phyloP scores from a whole-genome alignment of 2,113 vertebrate species.

The Solea senegalensis region DNA sequence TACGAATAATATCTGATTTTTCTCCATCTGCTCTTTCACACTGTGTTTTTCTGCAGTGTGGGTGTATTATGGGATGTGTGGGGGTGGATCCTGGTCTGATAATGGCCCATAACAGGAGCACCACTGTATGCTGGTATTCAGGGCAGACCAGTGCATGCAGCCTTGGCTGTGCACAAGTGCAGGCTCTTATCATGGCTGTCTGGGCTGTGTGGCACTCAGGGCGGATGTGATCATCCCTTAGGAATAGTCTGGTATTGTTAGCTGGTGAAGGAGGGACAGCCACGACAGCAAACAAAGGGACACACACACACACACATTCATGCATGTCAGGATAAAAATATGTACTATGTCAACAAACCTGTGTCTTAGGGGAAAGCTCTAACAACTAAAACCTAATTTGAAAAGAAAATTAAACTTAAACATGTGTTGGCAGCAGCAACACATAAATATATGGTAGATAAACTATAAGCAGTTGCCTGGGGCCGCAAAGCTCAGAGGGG shows the following conservation, averaged over 20 bases:
- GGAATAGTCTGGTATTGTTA: slow-evolving; percentile 80
- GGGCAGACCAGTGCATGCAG: slow-evolving; percentile 16
- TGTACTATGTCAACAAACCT: slow-evolving; percentile 65
- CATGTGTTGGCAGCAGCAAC: too few relatives aligned
- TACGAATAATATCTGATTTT: too few relatives aligned
- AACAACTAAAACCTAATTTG: too few relatives aligned
- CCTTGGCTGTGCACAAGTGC: slow-evolving; percentile 42
- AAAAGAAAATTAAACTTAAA: too few relatives aligned
- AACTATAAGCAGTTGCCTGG: too few relatives aligned
- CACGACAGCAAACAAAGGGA: slow-evolving; percentile 70
- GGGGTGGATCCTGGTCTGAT: slow-evolving; percentile 1
- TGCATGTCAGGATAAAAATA: slow-evolving; percentile 60
- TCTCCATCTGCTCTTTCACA: slow-evolving; percentile 4
- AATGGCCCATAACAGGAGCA: slow-evolving; percentile 18
- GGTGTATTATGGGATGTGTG: neutral
- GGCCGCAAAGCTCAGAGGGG: too few relatives aligned
- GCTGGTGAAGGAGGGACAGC: slow-evolving; percentile 69
- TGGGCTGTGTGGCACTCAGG: slow-evolving; percentile 69
- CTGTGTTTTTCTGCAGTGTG: slow-evolving; percentile 3
- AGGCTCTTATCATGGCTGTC: slow-evolving; percentile 63
- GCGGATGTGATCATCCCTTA: slow-evolving; percentile 79
- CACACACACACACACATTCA: slow-evolving; percentile 28
- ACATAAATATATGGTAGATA: too few relatives aligned
- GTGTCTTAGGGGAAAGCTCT: too few relatives aligned
- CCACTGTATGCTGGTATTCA: slow-evolving; percentile 47